A percentile compares a stretch with the other conserved stretches of the same genome.
phyloP scores from a whole-genome alignment of 2,113 vertebrate genomes.

The Bostrychus sinensis region DNA sequence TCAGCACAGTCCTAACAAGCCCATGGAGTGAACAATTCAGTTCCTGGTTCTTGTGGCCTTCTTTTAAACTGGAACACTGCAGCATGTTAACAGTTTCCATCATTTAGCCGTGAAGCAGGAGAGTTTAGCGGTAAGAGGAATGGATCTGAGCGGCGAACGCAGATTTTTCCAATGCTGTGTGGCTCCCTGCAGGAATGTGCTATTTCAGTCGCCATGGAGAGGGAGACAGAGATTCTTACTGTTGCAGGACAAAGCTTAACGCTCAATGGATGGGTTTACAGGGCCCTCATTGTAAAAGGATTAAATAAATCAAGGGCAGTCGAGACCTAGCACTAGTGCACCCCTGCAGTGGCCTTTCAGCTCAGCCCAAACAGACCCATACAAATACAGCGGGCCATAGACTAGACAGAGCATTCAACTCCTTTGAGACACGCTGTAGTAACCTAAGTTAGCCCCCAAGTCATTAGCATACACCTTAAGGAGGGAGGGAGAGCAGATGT shows the following conservation, averaged over 20 bases:
- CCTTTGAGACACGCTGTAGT: conserved; percentile 38
- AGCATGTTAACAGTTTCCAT: conserved; percentile 59
- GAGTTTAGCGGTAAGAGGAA: conserved; percentile 48
- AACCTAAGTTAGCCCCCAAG: conserved; percentile 49
- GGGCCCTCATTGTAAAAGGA: conserved; percentile 69
- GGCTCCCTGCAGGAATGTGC: conserved; percentile 73
- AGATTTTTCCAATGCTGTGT: conserved; percentile 57
- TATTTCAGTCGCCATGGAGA: conserved; percentile 75
- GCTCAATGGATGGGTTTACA: conserved; percentile 74
- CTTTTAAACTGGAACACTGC: conserved; percentile 25
- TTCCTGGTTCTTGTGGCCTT: neutral
- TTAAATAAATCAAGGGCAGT: conserved; percentile 76
- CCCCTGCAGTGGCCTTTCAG: conserved; percentile 47
- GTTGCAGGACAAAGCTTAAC: conserved; percentile 71
- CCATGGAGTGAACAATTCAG: neutral
- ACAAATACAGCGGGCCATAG: conserved; percentile 61
- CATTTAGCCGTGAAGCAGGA: conserved; percentile 40
- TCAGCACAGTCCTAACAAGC: conserved; percentile 9
- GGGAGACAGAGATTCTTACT: conserved; percentile 70
- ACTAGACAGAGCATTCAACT: conserved; percentile 48
- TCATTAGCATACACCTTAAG: conserved; percentile 62
- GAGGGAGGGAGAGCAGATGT: conserved; percentile 5
- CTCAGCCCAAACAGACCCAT: conserved; percentile 56
- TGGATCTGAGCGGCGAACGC: conserved; percentile 37
- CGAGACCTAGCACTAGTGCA: conserved; percentile 48